Base-by-base conservation (phyloP, 2,888 invertebrate genomes). In the Pecten maximus region DNA sequence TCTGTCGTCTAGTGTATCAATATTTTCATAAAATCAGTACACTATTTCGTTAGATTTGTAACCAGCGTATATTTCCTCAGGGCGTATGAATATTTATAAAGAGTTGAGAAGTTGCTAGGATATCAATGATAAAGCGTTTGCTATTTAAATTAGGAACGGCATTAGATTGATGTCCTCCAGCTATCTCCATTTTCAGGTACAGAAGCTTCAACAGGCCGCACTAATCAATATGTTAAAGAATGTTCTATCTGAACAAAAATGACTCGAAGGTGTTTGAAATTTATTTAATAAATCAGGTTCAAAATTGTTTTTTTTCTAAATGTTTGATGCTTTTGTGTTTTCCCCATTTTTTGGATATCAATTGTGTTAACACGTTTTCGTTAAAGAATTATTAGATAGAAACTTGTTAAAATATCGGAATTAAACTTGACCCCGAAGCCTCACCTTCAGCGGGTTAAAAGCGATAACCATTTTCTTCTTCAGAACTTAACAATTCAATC, bases 1-100 rank as follows among this genome's bases (percentile, higher is more conserved):
- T 15, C 74, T 74, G 23, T 15, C 54, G 19, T 6, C 23, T 74
- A 35, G 35, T 35, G 74, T 35, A 74, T 74, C 35, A 28, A 28
- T 74, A 74, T 74, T 35, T 35, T 74, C 74, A 74, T 74, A 4
- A 28, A 74, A 74, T 28, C 28, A 74, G 19, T 35, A 74, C 8
- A 74, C 12, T 35, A 10, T 6, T 60, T n/a, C 2, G n/a, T 60
- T 74, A 23, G 10, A 6, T 10, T 54, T 54, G 54, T 54, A 54
- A 15, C 54, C 54, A 54, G 23, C 23, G 15, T 10, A 35, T 74
- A 0, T 6, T 28, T 74, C 74, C 74, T 35, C 74, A 10, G 74
- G 74, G 74, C 28, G 74, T 74, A 74, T 74, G 74, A 74, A 74
- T 74, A 74, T 74, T 74, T 74, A 8, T 35, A 74, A 35, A 15